A percentile compares a stretch with the other conserved stretches of the same genome.
Evolutionary conservation across 2,888 invertebrate genomes (phyloP).

Genomic region (Leucoma salicis): DNA sequence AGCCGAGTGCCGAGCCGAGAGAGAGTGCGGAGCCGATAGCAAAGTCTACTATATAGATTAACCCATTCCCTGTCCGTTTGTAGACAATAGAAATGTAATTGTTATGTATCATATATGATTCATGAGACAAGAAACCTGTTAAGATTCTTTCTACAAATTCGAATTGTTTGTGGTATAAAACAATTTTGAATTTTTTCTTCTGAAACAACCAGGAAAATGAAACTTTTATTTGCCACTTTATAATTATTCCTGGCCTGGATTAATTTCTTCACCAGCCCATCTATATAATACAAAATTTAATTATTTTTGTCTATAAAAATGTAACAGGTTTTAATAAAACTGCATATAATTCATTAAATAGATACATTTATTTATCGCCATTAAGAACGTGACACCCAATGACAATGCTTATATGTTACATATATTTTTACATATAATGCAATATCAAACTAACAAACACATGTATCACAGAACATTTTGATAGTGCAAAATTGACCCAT

Average conservation of each 20-base stretch:
- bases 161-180: neutral
- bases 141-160: too few relatives aligned
- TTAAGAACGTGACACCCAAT: conserved; percentile 70
- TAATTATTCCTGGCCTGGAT: too few relatives aligned
- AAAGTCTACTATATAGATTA: too few relatives aligned
- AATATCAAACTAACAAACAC: conserved; percentile 68
- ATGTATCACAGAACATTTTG: conserved; percentile 80
- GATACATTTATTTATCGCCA: conserved; percentile 75
- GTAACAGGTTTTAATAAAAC: neutral
- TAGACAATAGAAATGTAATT: too few relatives aligned
- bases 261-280: too few relatives aligned
- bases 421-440: conserved; percentile 40
- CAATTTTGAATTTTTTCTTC: neutral
- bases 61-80: too few relatives aligned
- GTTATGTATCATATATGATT: too few relatives aligned
- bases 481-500: conserved; percentile 79
- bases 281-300: too few relatives aligned
- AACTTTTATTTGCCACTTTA: too few relatives aligned
- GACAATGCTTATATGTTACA: conserved; percentile 57
- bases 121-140: too few relatives aligned
- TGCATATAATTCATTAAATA: conserved; percentile 32
- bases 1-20: too few relatives aligned
- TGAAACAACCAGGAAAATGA: neutral
- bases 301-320: neutral
- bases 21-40: too few relatives aligned